Percentiles rank a stretch among this genome's conserved stretches.
Conservation (phyloP, 2,888 invertebrate genomes). For the Volucella inflata region DNA sequence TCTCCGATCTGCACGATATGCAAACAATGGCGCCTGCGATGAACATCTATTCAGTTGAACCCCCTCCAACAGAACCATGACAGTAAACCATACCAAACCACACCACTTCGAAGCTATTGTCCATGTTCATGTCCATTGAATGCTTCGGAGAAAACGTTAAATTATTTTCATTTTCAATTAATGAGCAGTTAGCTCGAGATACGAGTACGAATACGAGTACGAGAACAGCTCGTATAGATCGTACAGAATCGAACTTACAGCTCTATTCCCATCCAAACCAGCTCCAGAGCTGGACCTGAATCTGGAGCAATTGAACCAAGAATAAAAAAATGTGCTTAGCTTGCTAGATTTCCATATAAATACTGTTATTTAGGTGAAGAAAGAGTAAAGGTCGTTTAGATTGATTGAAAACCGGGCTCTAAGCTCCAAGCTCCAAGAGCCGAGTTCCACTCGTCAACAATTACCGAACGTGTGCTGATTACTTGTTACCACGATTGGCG, state of each 20-base stretch:
- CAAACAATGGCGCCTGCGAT: conserved; percentile 67
- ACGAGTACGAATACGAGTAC: too few species aligned
- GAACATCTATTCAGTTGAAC: not conserved
- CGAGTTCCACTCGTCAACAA: too few species aligned
- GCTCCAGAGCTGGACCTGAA: conserved; percentile 34
- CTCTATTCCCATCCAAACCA: not conserved
- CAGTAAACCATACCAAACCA: not conserved
- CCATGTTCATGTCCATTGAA: conserved; percentile 39
- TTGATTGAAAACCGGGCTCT: conserved; percentile 25
- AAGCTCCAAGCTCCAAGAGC: conserved; percentile 11
- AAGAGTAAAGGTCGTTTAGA: conserved; percentile 55
- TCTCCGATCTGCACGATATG: conserved; percentile 20
- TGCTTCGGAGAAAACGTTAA: conserved; percentile 58
- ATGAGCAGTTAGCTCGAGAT: conserved; percentile 47
- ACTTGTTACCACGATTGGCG: conserved; percentile 8
- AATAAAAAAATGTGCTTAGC: conserved; percentile 39
- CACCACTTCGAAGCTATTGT: not conserved
- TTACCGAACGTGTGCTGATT: conserved; percentile 22
- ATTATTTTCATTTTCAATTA: conserved; percentile 67
- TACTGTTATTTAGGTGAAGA: conserved; percentile 47
- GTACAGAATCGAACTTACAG: too few species aligned
- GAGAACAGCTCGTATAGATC: too few species aligned
- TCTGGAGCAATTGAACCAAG: conserved; percentile 59
- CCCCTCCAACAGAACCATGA: too few species aligned
- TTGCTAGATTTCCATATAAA: conserved; percentile 53